phyloP scores from a whole-genome alignment of 2,797 vertebrate genomes.

The Darevskia mixta region DNA sequence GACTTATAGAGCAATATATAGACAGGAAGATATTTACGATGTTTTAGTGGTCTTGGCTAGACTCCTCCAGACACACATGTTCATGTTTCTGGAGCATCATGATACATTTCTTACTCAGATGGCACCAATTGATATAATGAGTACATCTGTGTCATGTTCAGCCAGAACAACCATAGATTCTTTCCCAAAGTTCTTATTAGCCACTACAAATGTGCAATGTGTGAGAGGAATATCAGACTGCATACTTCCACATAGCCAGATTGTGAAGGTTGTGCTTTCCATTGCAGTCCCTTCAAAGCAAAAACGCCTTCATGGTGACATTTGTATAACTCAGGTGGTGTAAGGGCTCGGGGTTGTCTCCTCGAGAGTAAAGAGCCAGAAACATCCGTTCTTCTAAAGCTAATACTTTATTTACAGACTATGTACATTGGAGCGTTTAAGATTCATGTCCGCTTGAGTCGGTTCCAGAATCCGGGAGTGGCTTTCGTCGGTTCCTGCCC shows the following conservation, averaged over 20 bases:
- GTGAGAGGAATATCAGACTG: neutral
- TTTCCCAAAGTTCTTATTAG: neutral
- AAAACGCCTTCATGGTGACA: neutral
- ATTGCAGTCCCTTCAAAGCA: neutral
- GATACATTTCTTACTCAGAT: slow-evolving; percentile 42
- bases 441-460: too few species aligned
- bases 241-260: neutral
- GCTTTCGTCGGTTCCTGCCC: too few species aligned
- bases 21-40: neutral
- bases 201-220: slow-evolving; percentile 49
- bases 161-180: neutral
- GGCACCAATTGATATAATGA: neutral
- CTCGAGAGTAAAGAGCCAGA: too few species aligned
- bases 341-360: too few species aligned
- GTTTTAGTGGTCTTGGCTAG: slow-evolving; percentile 31
- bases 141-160: neutral
- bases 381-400: too few species aligned
- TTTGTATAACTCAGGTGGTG: neutral
- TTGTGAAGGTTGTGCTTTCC: neutral
- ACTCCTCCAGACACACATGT: slow-evolving; percentile 60
- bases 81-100: slow-evolving; percentile 54
- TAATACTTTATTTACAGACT: too few species aligned
- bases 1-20: neutral
- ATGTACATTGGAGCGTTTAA: too few species aligned
- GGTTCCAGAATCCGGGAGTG: too few species aligned